phyloP scores from a whole-genome alignment of 1,140 invertebrate species.

The Bombyx mori region DNA sequence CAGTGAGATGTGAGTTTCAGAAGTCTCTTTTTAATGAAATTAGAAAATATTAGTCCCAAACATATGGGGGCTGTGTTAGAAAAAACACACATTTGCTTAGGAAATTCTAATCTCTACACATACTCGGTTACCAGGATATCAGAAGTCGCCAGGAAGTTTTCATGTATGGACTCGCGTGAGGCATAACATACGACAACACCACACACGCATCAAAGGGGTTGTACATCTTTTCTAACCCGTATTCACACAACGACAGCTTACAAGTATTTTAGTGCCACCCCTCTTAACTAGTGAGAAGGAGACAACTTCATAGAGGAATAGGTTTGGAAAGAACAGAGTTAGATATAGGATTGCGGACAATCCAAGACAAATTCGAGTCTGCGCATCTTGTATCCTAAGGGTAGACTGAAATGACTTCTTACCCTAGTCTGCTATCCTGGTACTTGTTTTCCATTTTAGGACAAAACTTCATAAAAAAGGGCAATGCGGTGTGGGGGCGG shows the following conservation, averaged over 20 bases:
- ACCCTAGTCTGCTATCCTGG: slow-evolving; percentile 40
- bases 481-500: slow-evolving; percentile 25
- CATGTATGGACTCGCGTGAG: slow-evolving; percentile 53
- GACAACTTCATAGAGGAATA: slow-evolving; percentile 17
- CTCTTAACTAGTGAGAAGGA: slow-evolving; percentile 47
- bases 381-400: slow-evolving; percentile 61
- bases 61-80: slow-evolving; percentile 31
- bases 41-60: no score
- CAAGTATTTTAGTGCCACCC: slow-evolving; percentile 23
- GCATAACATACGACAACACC: slow-evolving; percentile 25
- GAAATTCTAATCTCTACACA: slow-evolving; percentile 70
- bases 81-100: slow-evolving; percentile 61
- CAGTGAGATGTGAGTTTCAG: no score
- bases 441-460: slow-evolving; percentile 71
- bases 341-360: slow-evolving; percentile 27
- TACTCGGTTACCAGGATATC: slow-evolving; percentile 57
- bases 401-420: slow-evolving; percentile 41
- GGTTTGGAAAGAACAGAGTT: slow-evolving; percentile 56
- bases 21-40: no score
- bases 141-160: slow-evolving; percentile 41
- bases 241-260: slow-evolving; percentile 35
- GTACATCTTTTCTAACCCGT: slow-evolving; percentile 43
- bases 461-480: slow-evolving; percentile 70
- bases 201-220: slow-evolving; percentile 61
- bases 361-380: slow-evolving; percentile 54